Conservation (phyloP, 2,888 invertebrate genomes). For the Coelopa pilipes region DNA sequence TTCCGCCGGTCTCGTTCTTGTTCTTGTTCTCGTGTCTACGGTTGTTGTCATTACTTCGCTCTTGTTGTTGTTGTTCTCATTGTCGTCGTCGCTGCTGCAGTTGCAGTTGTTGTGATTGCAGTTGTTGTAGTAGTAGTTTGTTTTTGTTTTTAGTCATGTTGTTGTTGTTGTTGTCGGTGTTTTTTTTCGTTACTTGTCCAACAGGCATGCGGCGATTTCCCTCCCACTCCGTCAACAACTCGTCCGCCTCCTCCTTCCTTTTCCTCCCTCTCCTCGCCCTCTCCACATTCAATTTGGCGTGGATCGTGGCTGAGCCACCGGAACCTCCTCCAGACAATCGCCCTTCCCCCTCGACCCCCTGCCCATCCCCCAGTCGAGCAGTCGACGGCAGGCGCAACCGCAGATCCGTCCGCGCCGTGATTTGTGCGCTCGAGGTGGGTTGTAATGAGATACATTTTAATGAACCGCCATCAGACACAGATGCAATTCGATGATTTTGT, state of each 20-base stretch:
- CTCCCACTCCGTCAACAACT: not conserved
- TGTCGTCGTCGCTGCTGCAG: not conserved
- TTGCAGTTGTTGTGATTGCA: not conserved
- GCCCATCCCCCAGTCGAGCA: conserved; percentile 15
- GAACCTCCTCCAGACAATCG: not conserved
- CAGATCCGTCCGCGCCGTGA: conserved; percentile 10
- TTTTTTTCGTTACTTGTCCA: not conserved
- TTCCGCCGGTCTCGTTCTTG: not conserved
- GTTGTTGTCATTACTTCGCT: too few relatives aligned
- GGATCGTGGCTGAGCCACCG: not conserved
- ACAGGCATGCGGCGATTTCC: conserved; percentile 2
- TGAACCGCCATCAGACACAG: not conserved
- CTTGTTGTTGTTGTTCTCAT: too few relatives aligned
- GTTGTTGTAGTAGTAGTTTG: not conserved
- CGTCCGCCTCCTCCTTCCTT: too few relatives aligned
- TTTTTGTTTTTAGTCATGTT: too few relatives aligned
- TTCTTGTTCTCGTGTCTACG: too few relatives aligned
- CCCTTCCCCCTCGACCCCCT: too few relatives aligned
- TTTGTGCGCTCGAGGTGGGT: conserved; percentile 14
- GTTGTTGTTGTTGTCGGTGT: too few relatives aligned
- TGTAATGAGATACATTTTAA: conserved; percentile 2
- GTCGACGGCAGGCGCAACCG: conserved; percentile 12
- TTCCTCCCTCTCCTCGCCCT: not conserved
- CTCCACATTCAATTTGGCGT: conserved; percentile 22
- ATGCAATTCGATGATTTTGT: not conserved